Evolutionary conservation across 2,113 vertebrate genomes (phyloP).

Genomic region (Eulemur macaco): DNA sequence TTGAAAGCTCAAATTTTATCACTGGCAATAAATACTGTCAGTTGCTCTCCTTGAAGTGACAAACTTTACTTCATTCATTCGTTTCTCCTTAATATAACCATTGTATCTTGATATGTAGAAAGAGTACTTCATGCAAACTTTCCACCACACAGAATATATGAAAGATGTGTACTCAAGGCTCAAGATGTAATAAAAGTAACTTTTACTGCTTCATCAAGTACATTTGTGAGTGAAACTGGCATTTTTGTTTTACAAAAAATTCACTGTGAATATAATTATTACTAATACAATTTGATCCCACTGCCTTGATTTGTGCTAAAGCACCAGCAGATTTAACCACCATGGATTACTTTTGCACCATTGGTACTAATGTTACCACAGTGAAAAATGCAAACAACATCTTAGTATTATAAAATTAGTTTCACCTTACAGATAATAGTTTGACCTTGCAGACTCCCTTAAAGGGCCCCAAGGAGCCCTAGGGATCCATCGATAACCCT

Average conservation of each 20-base stretch:
- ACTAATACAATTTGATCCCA: no score
- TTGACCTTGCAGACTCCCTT: not conserved
- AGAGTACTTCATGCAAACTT: not conserved
- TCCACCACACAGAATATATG: not conserved
- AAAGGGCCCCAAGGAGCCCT: not conserved
- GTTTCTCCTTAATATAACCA: not conserved
- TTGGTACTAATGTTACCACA: no score
- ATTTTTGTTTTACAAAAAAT: no score
- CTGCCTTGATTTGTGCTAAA: no score
- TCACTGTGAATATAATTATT: no score
- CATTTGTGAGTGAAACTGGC: not conserved
- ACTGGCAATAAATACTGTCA: not conserved
- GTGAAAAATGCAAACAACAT: not conserved
- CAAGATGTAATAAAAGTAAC: not conserved
- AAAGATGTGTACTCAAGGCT: not conserved
- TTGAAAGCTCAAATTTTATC: not conserved
- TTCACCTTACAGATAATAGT: not conserved
- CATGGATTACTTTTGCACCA: no score
- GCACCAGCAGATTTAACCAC: no score
- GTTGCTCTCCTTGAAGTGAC: not conserved
- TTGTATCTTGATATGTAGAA: not conserved
- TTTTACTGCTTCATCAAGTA: constrained; percentile 18
- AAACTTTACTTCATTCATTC: not conserved
- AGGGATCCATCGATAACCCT: not conserved
- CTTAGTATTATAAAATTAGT: not conserved